phyloP scores from a whole-genome alignment of 1,140 invertebrate genomes.

The Cydia fagiglandana region DNA sequence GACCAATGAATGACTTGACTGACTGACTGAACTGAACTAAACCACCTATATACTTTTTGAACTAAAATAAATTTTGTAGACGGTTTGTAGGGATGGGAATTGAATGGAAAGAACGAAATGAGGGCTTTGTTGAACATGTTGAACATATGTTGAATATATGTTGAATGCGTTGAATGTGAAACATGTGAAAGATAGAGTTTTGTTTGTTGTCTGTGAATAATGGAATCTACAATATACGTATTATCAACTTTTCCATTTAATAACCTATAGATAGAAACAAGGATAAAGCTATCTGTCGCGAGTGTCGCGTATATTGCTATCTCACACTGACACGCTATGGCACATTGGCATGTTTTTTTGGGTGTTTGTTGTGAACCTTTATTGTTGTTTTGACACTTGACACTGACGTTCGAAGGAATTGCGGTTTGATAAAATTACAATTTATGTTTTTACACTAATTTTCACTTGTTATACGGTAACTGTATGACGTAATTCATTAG shows the following conservation, averaged over 20 bases:
- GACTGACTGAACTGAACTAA: no score
- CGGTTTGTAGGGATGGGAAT: no score
- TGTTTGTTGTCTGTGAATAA: not conserved
- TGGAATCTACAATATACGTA: not conserved
- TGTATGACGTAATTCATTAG: not conserved
- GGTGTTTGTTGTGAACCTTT: not conserved
- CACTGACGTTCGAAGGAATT: no score
- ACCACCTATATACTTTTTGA: no score
- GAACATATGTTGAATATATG: no score
- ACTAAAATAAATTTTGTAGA: no score
- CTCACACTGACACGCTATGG: not conserved
- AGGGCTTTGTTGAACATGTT: no score
- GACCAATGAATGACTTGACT: not conserved
- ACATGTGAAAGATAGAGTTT: not conserved
- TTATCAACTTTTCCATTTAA: not conserved
- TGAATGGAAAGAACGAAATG: not conserved
- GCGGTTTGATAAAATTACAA: no score
- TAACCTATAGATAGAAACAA: no score
- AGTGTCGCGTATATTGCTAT: not conserved
- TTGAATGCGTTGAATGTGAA: no score
- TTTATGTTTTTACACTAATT: not conserved
- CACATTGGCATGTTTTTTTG: not conserved
- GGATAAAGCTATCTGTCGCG: no score
- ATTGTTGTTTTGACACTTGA: no score
- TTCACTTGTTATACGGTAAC: not conserved